Evolutionary conservation across 1,140 invertebrate species (phyloP).

Genomic region (Globodera rostochiensis): DNA sequence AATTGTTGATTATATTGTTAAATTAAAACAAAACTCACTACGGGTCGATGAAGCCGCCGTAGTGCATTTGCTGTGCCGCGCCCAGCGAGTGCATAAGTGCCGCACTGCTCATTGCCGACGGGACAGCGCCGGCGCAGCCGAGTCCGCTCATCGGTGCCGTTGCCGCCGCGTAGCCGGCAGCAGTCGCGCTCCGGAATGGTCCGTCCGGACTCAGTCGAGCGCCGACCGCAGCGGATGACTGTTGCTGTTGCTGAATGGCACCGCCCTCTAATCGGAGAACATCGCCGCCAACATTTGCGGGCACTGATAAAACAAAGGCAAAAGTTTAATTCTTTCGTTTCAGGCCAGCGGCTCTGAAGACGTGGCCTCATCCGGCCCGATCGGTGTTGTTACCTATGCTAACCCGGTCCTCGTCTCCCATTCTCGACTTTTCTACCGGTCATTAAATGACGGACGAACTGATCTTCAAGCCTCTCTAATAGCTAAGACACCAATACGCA

Average conservation of each 20-base stretch:
- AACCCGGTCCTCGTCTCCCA: no score
- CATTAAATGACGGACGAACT: no score
- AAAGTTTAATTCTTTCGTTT: no score
- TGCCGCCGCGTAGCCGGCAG: neutral
- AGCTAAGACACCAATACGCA: neutral
- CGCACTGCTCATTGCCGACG: slow-evolving; percentile 4
- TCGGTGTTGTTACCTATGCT: no score
- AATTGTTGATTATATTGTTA: no score
- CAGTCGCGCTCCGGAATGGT: neutral
- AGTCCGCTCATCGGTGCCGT: neutral
- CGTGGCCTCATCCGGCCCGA: no score
- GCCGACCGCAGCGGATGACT: neutral
- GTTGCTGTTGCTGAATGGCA: no score
- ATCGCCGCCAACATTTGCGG: neutral
- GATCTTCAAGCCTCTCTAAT: neutral
- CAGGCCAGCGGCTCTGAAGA: no score
- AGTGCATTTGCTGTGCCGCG: slow-evolving; percentile 14
- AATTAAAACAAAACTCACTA: slow-evolving; percentile 12
- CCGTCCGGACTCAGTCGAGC: neutral
- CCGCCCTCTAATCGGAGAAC: neutral
- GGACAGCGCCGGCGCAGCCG: neutral
- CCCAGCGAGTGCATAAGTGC: slow-evolving; percentile 7
- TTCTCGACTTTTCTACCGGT: no score
- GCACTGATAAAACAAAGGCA: neutral
- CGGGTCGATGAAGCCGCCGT: slow-evolving; percentile 16